Evolutionary conservation across 2,113 vertebrate genomes (phyloP), one percentile per base, ranked within the genome.

Genomic region (Syrmaticus mikado): DNA sequence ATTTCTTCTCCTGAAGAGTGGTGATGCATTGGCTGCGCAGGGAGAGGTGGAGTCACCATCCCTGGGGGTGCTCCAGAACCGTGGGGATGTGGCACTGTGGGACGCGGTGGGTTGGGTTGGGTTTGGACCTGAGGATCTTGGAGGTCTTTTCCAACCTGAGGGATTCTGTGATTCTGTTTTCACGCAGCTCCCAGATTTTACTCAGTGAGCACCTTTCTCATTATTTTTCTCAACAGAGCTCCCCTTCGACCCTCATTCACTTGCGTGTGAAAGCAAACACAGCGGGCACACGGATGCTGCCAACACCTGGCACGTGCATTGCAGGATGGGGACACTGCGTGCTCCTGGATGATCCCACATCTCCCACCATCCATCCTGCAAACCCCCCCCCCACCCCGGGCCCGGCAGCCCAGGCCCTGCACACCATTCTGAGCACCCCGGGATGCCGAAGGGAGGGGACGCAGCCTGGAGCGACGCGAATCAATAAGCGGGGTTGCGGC

Each of bases 191-290:
- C 11, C 60, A 12, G 21, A 22, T 93, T 83, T 60, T 67, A 60
- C 83, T 78, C 74, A 25, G 13, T 2, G 73, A 78, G 57, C 72
- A n/a, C 27, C 52, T 22, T 74, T 30, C 16, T 2, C 6, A 55
- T 52, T 3, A 15, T 21, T 2, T 27, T 2, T n/a, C 27, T 16
- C 7, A 8, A 3, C 71, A 61, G 40, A 76, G 62, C 74, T 82
- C 62, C n/a, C 48, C 64, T 95, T 58, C 14, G 36, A 62, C 0
- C 2, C 1, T 0, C 19, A 3, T 6, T 50, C 19, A 19, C 50
- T 40, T 36, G 14, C 5, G 0, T 10, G 6, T 22, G 66, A 19
- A n/a, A 21, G 40, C 43, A 9, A 28, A 62, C 2, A 12, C 0
- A 16, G 27, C 52, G 15, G 27, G 52, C 52, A 53, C 52, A 28